Evolutionary conservation across 2,113 vertebrate genomes (phyloP).

Genomic region (Pelmatolapia mariae): DNA sequence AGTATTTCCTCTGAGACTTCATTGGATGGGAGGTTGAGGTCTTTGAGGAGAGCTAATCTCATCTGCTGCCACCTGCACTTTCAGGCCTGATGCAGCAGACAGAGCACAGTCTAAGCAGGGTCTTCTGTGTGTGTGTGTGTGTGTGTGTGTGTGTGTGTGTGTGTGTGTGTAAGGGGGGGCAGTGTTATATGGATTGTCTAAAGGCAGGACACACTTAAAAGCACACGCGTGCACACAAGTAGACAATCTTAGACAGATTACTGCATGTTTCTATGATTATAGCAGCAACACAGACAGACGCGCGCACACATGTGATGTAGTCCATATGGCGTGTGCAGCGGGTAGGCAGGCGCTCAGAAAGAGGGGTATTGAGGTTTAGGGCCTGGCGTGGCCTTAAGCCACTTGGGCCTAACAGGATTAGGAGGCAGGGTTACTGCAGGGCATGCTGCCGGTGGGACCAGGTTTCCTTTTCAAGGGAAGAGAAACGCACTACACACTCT

Average conservation of each 20-base stretch:
- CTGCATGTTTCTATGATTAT: background rate
- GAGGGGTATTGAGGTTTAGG: constrained; percentile 54
- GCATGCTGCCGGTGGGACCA: constrained; percentile 21
- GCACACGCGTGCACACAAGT: background rate
- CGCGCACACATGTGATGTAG: background rate
- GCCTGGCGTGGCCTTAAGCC: constrained; percentile 49
- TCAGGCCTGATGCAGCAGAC: no score
- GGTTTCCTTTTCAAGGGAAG: background rate
- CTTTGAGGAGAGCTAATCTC: background rate
- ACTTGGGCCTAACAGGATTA: constrained; percentile 66
- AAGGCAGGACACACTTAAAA: background rate
- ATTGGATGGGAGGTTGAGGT: background rate
- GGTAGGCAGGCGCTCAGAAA: constrained; percentile 25
- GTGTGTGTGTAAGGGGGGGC: fast-evolving
- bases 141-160: background rate
- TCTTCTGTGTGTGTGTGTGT: no score
- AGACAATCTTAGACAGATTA: constrained; percentile 22
- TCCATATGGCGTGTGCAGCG: constrained; percentile 45
- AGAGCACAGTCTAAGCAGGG: no score
- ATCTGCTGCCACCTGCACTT: background rate
- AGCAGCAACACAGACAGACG: background rate
- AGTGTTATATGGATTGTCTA: background rate
- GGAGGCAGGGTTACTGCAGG: constrained; percentile 55
- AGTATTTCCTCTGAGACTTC: background rate
- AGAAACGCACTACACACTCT: background rate